Percentiles rank a stretch among this genome's conserved stretches.
These are phyloP conservation scores for Xylocampa areola DNA, from an alignment of 2,888 invertebrate genomes.

Conservation along the genomic window DNA sequence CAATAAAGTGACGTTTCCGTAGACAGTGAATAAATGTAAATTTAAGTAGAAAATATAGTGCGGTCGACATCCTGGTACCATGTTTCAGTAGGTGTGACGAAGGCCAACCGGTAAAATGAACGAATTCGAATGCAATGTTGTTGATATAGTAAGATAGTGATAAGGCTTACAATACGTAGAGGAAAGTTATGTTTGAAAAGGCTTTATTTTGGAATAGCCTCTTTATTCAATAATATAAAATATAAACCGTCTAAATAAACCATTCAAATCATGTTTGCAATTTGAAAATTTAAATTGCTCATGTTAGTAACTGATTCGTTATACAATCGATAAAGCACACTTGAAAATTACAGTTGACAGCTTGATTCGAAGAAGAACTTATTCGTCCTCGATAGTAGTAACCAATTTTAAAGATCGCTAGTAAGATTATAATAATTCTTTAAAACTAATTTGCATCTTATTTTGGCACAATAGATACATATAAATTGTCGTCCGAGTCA, in stretches of 20 bases:
- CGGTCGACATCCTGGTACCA: conserved; percentile 78
- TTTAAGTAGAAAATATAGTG: conserved; percentile 76
- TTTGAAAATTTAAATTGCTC: too few relatives aligned
- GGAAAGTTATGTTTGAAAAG: not conserved
- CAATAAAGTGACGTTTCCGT: conserved; percentile 38
- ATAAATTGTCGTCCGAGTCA: conserved; percentile 25
- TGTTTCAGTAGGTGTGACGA: conserved; percentile 80
- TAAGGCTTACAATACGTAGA: not conserved
- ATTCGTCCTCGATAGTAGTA: too few relatives aligned
- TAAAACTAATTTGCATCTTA: conserved; percentile 47
- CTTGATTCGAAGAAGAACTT: too few relatives aligned
- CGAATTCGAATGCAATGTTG: conserved; percentile 11
- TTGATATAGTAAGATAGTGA: conserved; percentile 22
- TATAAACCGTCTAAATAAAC: too few relatives aligned
- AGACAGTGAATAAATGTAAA: conserved; percentile 66
- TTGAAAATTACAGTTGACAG: too few relatives aligned
- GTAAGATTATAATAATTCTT: conserved; percentile 24
- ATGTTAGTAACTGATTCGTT: too few relatives aligned
- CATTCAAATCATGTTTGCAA: too few relatives aligned
- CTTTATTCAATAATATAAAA: too few relatives aligned
- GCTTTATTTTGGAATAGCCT: too few relatives aligned
- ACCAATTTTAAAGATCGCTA: conserved; percentile 4
- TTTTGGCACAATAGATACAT: conserved; percentile 44
- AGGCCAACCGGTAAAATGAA: conserved; percentile 73
- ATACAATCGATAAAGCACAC: too few relatives aligned